phyloP scores from a whole-genome alignment of 2,113 vertebrate genomes.

The Podarcis cretensis region DNA sequence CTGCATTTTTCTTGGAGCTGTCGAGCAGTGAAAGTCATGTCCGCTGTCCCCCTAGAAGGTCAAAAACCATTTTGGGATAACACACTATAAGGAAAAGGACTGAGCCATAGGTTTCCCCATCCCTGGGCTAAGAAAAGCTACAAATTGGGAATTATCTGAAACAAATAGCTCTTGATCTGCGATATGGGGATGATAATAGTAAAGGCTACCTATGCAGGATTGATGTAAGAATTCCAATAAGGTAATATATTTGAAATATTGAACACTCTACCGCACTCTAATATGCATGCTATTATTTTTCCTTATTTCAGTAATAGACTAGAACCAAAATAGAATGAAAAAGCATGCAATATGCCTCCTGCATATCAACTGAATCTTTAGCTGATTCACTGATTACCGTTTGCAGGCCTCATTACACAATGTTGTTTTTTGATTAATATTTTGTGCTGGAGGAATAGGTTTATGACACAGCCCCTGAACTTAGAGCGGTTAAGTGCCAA shows the following conservation, averaged over 20 bases:
- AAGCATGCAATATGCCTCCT: neutral
- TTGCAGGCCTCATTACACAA: neutral
- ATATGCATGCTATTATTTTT: neutral
- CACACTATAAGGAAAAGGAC: too few relatives aligned
- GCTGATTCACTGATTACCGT: neutral
- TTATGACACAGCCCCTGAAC: neutral
- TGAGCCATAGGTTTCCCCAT: too few relatives aligned
- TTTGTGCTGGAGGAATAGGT: neutral
- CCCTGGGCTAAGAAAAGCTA: too few relatives aligned
- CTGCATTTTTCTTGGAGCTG: too few relatives aligned
- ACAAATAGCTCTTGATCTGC: neutral
- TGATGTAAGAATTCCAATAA: neutral
- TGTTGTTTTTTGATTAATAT: fast-evolving
- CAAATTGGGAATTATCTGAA: neutral
- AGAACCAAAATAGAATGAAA: neutral
- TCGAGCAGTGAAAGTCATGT: too few relatives aligned
- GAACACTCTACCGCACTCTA: neutral
- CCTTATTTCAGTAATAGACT: too few relatives aligned
- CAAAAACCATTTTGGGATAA: too few relatives aligned
- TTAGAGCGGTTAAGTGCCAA: neutral
- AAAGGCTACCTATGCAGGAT: neutral
- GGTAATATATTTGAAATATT: neutral
- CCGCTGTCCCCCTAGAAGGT: too few relatives aligned
- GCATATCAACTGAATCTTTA: neutral
- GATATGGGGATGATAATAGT: too few relatives aligned